Base-by-base conservation (phyloP, 2,797 vertebrate species). In the Odontamblyopus rebecca region DNA sequence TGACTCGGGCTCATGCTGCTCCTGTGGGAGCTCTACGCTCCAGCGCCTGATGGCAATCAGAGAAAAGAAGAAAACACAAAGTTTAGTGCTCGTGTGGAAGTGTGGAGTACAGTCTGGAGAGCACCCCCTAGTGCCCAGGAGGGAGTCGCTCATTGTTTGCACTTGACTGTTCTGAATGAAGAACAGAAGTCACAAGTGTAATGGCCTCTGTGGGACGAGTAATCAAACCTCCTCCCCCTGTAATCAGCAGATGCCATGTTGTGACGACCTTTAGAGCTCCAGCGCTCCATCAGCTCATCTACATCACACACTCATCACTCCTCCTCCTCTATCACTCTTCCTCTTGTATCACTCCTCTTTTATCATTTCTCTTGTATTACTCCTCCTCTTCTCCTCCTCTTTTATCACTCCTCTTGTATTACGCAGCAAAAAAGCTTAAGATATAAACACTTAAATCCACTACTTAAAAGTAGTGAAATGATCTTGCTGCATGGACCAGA, bases 231-330 rank as follows among this genome's bases (percentile, higher is more conserved):
- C 76, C 77, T 65, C 86, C 85, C 77, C 74, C 85, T 89, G 86
- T 90, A 94, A 94, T 93, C 91, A 93, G 90, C 89, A 73, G 62
- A 82, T 81, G 11, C 53, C 87, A 82, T 88, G 90, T 89, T 85
- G 89, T 75, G 85, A 91, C 84, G 76, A 92, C 89, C 92, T 93
- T 92, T 89, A 91, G 76, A 62, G 86, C 70, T 59, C 84, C 74
- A 85, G 85, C 86, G 83, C 69, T 89, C 91, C 88, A 88, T 83
- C 74, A 57, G 91, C 92, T 93, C 90, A 92, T 94, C 90, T 88
- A 89, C 88, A 93, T 93, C 83, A 68, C 75, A 79, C 85, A 80
- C 83, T 78, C 82, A 86, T 92, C 89, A 90, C 92, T 88, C 91
- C 87, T 92, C 84, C 90, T 88, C 82, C 86, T 86, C 35, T 3